Evolutionary conservation across 2,113 vertebrate species (phyloP).

Genomic region (Capreolus pygargus): DNA sequence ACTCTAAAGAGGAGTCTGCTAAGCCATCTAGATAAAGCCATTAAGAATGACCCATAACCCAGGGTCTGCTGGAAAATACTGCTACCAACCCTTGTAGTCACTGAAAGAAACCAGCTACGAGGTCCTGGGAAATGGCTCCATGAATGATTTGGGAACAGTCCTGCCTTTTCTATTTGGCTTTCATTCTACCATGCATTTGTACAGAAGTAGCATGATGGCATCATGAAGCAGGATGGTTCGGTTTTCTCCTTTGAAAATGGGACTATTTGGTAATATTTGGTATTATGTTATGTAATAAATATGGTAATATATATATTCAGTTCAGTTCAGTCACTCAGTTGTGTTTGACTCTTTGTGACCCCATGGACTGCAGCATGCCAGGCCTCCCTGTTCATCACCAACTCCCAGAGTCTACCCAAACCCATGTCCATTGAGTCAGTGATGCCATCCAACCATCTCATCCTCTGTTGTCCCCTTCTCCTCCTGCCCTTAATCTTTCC

Average conservation of each 20-base stretch:
- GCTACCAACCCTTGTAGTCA: not conserved
- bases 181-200: not conserved
- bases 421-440: too few species aligned
- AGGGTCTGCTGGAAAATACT: not conserved
- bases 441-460: too few species aligned
- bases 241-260: not conserved
- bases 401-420: too few species aligned
- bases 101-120: not conserved
- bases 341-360: too few species aligned
- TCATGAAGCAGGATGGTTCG: not conserved
- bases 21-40: not conserved
- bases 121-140: not conserved
- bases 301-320: not conserved
- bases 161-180: not conserved
- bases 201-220: not conserved
- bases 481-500: too few species aligned
- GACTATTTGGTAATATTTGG: not conserved
- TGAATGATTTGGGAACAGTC: not conserved
- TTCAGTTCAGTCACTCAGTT: too few species aligned
- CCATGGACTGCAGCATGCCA: too few species aligned
- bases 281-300: not conserved
- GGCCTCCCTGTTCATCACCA: too few species aligned
- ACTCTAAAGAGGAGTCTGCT: not conserved
- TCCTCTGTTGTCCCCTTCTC: too few species aligned
- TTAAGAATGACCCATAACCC: not conserved